phyloP scores from a whole-genome alignment of 2,113 vertebrate species.

The Thalassarche chlororhynchos region DNA sequence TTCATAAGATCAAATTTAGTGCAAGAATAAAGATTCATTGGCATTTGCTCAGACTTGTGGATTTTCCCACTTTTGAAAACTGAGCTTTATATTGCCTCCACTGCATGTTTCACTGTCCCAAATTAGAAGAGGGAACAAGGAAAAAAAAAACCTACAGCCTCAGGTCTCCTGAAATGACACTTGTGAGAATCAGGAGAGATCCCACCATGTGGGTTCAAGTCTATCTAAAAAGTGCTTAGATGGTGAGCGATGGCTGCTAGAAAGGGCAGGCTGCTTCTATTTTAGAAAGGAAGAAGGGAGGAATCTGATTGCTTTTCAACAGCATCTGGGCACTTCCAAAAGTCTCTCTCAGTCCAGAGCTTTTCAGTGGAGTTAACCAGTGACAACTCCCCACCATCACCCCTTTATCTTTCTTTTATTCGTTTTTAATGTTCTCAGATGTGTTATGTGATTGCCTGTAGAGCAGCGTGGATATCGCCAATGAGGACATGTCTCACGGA shows the following conservation, averaged over 20 bases:
- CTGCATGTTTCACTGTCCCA: neutral
- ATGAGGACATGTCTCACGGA: neutral
- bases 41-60: neutral
- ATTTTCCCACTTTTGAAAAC: neutral
- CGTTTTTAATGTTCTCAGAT: neutral
- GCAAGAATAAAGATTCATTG: neutral
- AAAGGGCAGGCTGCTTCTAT: neutral
- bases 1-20: neutral
- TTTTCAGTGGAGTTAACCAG: neutral
- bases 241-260: neutral
- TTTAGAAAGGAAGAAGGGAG: neutral
- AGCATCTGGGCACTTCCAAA: neutral
- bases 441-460: neutral
- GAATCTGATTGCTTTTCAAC: neutral
- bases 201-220: neutral
- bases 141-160: neutral
- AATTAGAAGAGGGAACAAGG: neutral
- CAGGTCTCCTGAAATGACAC: neutral
- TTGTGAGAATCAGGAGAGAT: neutral
- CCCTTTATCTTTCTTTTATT: neutral
- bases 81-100: neutral
- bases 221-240: neutral
- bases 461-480: neutral
- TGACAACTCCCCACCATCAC: neutral
- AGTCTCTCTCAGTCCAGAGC: neutral